Base-by-base conservation (phyloP, 2,888 invertebrate species). In the Ypsolopha sequella region DNA sequence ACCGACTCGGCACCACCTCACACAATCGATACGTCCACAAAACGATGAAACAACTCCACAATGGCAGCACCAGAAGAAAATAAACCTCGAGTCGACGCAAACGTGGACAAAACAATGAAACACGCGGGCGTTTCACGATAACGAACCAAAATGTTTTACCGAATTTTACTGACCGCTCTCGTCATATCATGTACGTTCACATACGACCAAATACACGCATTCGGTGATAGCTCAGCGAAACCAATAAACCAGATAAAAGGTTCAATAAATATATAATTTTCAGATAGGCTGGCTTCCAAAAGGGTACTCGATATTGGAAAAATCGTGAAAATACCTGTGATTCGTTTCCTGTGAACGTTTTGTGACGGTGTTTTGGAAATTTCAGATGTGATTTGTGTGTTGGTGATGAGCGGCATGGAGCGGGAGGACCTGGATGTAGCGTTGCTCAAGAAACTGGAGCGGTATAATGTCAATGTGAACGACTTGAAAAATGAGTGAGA, bases 181-280 rank as follows among this genome's bases (percentile, higher is more conserved):
- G 75, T 68, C 62, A 56, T 82, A 66, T 69, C 79, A 82, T 86
- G 85, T 86, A 84, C 77, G 85, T 85, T 80, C 60, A 61, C 67
- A 64, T 65, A 68, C 61, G 65, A 64, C 63, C 57, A 62, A 59
- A 64, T 63, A 55, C 65, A 63, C 62, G 73, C 70, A 60, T 64
- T 65, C 64, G 65, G 62, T 66, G 72, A 67, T 35, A 51, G 41
- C 24, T 36, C 52, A 9, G 56, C 71, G 54, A 66, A 65, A 55
- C 72, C 68, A 62, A 68, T 71, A 70, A 68, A 66, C 62, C 73
- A 73, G 60, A 76, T 76, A 82, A 81, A 85, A 82, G 84, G 84
- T 84, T 77, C 68, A 66, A 64, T 60, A 65, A 62, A 57, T 68
- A 24, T 24, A 24, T 24, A 24, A 24, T 24, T 24, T 24, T 24